Conservation (phyloP, 1,140 invertebrate genomes). For the Monochamus saltuarius region DNA sequence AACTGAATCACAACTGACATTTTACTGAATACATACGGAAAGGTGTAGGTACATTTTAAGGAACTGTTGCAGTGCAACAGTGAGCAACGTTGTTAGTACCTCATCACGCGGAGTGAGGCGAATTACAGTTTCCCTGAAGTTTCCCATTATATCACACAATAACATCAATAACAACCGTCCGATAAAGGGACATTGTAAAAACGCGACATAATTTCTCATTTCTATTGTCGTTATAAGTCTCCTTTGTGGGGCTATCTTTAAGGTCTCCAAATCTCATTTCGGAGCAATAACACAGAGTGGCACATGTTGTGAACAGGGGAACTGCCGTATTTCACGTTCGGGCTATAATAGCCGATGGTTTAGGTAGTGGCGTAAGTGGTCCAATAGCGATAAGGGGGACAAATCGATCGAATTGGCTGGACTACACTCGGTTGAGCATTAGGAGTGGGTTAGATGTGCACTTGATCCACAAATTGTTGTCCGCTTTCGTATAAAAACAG, state of each 20-base stretch:
- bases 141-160: no score
- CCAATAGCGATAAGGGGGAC: constrained; percentile 27
- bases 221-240: constrained; percentile 8
- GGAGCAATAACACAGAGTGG: constrained; percentile 38
- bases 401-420: constrained; percentile 9
- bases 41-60: no score
- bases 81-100: no score
- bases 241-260: constrained; percentile 22
- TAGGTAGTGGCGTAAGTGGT: constrained; percentile 23
- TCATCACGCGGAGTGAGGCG: no score
- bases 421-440: no score
- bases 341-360: constrained; percentile 32
- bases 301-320: constrained; percentile 39
- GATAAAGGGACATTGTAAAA: neutral
- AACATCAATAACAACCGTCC: constrained; percentile 9
- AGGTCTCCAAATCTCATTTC: constrained; percentile 33
- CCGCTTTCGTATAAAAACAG: no score
- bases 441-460: no score
- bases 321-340: constrained; percentile 37
- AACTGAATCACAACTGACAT: no score
- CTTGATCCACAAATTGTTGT: no score
- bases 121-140: no score
- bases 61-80: no score
- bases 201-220: constrained; percentile 9
- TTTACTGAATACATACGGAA: no score